Base-by-base conservation (phyloP, 1,140 invertebrate genomes). In the Cephus cinctus region DNA sequence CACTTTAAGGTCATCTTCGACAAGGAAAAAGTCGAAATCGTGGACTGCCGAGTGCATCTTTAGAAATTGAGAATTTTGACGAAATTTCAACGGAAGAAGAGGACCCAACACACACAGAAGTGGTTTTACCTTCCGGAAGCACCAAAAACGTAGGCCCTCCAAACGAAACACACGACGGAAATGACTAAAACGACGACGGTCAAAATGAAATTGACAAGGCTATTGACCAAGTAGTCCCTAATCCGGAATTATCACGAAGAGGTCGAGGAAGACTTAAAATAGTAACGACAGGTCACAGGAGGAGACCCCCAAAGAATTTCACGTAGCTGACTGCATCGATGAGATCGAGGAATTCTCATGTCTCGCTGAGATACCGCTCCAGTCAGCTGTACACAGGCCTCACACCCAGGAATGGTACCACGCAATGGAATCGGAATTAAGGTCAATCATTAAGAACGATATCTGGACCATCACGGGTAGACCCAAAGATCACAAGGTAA, bases 391-490 rank as follows among this genome's bases (percentile, higher is more conserved):
- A n/a, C n/a, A n/a, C n/a, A n/a, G n/a, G n/a, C 6, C 25, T 8
- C 6, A 30, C n/a, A n/a, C 25, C n/a, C 6, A 30, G n/a, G 25
- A 30, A 8, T 38, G 31, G 34, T 12, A 11, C 2, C 15, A 3
- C 27, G 67, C 66, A 1, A 70, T 66, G 30, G 9, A 51, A 5
- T 43, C 57, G 5, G 65, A 67, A 52, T 45, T 63, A 12, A 20
- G 59, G 18, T 52, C 61, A 9, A 50, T 71, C 15, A 46, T 55
- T 27, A 54, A 61, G 41, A 72, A 75, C 54, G 49, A 71, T 38
- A 69, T 65, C 9, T 78, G 67, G 66, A 47, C 59, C 45, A 12
- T 75, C 5, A 56, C 60, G 15, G 51, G 68, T 15, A 2, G 21
- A n/a, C 20, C 20, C 4, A 20, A 38, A 5, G 15, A 27, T 2